These are phyloP conservation scores for Scaptomyza cyrtandrae DNA, from an alignment of 2,888 invertebrate genomes.

Conservation along the genomic window DNA sequence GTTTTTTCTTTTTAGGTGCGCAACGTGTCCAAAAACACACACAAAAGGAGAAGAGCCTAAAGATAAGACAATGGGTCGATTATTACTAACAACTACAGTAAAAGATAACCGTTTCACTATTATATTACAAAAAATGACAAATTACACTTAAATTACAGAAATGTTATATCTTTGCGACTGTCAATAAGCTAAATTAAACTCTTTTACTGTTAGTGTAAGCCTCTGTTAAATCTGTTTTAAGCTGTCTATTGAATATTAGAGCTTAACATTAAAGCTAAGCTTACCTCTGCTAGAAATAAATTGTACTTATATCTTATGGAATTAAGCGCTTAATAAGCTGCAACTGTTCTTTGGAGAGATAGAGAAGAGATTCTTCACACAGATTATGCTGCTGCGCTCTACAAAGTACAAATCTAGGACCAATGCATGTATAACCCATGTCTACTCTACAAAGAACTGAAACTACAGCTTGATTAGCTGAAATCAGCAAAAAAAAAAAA, in stretches of 20 bases:
- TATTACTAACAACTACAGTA: neutral
- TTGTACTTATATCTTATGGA: neutral
- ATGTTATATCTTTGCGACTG: neutral
- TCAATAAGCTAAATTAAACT: neutral
- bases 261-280: neutral
- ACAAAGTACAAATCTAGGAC: neutral
- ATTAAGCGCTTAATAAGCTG: neutral
- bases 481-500: conserved; percentile 10
- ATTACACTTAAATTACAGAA: too few species aligned
- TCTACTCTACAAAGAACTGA: conserved; percentile 29
- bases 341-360: neutral
- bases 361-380: neutral
- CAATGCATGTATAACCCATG: conserved; percentile 9
- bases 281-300: neutral
- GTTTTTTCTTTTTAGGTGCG: neutral
- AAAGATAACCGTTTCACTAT: neutral
- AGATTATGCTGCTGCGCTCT: neutral
- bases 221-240: neutral
- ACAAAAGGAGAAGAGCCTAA: neutral
- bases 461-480: conserved; percentile 43
- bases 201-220: neutral
- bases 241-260: neutral
- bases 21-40: conserved; percentile 8
- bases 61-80: conserved; percentile 6
- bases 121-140: neutral